Percentiles rank a stretch among this genome's conserved stretches.
Conservation (phyloP, 2,888 invertebrate species). For the Eubasilissa splendida region DNA sequence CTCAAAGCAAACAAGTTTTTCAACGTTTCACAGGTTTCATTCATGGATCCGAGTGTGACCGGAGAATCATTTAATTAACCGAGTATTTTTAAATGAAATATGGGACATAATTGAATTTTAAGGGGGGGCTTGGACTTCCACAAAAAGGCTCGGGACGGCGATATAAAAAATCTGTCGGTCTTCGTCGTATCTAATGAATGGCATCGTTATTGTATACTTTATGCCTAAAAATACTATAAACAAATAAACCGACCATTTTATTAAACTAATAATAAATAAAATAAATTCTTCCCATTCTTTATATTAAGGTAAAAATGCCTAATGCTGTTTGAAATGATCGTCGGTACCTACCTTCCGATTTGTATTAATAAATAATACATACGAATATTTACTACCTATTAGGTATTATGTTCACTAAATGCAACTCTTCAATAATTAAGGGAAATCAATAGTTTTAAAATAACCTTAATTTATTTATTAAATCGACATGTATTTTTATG, state of each 20-base stretch:
- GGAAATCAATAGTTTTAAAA: too few relatives aligned
- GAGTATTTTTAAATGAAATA: conserved; percentile 56
- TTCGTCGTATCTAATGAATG: conserved; percentile 25
- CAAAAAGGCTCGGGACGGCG: conserved; percentile 14
- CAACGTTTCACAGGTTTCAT: conserved; percentile 64
- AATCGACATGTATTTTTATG: too few relatives aligned
- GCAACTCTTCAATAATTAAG: too few relatives aligned
- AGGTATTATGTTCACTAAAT: too few relatives aligned
- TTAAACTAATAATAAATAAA: background rate
- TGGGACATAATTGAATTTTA: conserved; percentile 49
- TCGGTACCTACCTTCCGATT: too few relatives aligned
- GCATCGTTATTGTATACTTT: conserved; percentile 29
- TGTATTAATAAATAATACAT: too few relatives aligned
- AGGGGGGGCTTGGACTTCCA: conserved; percentile 36
- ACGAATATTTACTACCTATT: too few relatives aligned
- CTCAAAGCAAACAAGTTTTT: conserved; percentile 26
- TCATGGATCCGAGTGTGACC: conserved; percentile 67
- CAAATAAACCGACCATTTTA: conserved; percentile 30
- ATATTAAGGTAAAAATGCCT: too few relatives aligned
- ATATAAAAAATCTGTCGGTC: conserved; percentile 29
- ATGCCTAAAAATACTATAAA: conserved; percentile 21
- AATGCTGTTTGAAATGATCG: too few relatives aligned
- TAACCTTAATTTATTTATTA: too few relatives aligned
- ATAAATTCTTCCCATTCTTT: too few relatives aligned
- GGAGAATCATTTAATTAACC: conserved; percentile 56